phyloP scores from a whole-genome alignment of 2,888 invertebrate species.

The Athripsodes cinereus region DNA sequence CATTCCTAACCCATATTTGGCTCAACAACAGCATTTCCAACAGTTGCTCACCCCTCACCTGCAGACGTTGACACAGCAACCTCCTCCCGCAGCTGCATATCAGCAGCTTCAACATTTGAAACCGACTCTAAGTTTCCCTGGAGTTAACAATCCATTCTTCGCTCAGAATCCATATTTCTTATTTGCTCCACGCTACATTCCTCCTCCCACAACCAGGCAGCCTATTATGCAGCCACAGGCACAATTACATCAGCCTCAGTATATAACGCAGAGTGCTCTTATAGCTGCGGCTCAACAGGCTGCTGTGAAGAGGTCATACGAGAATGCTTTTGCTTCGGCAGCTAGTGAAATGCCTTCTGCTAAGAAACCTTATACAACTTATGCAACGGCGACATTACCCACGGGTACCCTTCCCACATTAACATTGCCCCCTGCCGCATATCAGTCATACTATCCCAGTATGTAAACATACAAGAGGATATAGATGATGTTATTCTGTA shows the following conservation, averaged over 20 bases:
- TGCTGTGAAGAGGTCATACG: conserved; percentile 62
- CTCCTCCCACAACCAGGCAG: conserved; percentile 12
- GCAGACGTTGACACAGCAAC: conserved; percentile 9
- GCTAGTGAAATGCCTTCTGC: conserved; percentile 37
- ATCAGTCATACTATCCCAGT: conserved; percentile 34
- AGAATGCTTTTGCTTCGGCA: conserved; percentile 60
- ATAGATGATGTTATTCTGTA: too few relatives aligned
- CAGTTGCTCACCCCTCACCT: conserved; percentile 31
- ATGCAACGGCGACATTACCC: conserved; percentile 37
- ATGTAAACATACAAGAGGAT: conserved; percentile 17
- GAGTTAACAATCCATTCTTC: conserved; percentile 8
- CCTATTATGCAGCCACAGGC: conserved; percentile 17
- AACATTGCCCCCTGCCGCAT: conserved; percentile 42
- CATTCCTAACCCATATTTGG: conserved; percentile 30
- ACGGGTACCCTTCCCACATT: conserved; percentile 35
- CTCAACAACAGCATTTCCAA: conserved; percentile 17
- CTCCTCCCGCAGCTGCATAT: conserved; percentile 32
- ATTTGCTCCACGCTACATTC: conserved; percentile 13
- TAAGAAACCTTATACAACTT: conserved; percentile 44
- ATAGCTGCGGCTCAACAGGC: conserved; percentile 33
- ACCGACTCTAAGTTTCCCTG: conserved; percentile 10
- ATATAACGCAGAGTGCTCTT: conserved; percentile 6
- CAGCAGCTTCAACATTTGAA: conserved; percentile 30
- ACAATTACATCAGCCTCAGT: conserved; percentile 7
- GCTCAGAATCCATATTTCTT: conserved; percentile 16